phyloP scores from a whole-genome alignment of 1,140 invertebrate species.

The Musca domestica region DNA sequence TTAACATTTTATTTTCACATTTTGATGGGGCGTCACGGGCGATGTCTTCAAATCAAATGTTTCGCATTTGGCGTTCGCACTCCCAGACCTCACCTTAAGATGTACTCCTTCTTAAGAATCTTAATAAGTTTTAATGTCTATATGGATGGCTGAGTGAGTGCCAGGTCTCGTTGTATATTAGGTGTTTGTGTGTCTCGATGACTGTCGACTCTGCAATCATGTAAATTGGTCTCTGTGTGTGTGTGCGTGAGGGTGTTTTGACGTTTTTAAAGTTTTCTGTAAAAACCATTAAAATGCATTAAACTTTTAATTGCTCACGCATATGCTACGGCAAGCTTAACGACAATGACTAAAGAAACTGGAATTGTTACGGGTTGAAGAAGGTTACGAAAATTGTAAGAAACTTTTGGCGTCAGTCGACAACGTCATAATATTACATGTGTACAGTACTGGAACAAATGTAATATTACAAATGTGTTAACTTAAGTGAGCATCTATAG shows the following conservation, averaged over 20 bases:
- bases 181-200: too few relatives aligned
- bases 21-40: too few relatives aligned
- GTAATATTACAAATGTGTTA: too few relatives aligned
- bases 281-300: constrained; percentile 54
- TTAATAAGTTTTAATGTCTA: constrained; percentile 13
- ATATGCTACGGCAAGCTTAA: constrained; percentile 16
- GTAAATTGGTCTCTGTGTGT: not conserved
- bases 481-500: too few relatives aligned
- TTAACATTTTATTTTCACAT: too few relatives aligned
- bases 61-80: too few relatives aligned
- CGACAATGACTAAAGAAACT: not conserved
- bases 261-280: constrained; percentile 40
- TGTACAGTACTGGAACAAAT: too few relatives aligned
- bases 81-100: too few relatives aligned
- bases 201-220: not conserved
- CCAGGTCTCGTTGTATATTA: not conserved
- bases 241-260: constrained; percentile 19
- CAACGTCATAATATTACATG: too few relatives aligned
- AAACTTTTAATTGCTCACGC: constrained; percentile 55
- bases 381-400: not conserved
- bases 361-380: not conserved
- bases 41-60: too few relatives aligned
- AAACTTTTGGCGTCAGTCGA: too few relatives aligned
- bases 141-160: not conserved
- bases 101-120: too few relatives aligned